Evolutionary conservation across 2,113 vertebrate species (phyloP).

Genomic region (Rattus norvegicus): DNA sequence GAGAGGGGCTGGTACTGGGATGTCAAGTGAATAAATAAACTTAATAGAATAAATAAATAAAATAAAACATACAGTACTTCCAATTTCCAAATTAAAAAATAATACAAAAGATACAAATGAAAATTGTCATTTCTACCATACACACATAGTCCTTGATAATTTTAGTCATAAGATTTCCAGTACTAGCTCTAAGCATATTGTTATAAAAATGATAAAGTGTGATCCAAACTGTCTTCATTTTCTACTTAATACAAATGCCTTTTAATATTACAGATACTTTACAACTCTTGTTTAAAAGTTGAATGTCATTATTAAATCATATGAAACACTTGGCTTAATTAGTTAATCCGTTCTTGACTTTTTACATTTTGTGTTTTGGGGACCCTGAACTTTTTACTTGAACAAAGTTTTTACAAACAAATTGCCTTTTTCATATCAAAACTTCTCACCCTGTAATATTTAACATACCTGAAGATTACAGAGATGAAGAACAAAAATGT

Average conservation of each 20-base stretch:
- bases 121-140: not conserved
- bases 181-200: not conserved
- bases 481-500: not conserved
- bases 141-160: not conserved
- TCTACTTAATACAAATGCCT: slow-evolving; percentile 10
- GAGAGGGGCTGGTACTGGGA: no score
- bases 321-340: slow-evolving; percentile 18
- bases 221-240: not conserved
- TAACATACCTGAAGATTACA: slow-evolving; percentile 1
- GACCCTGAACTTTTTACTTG: not conserved
- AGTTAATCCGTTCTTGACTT: not conserved
- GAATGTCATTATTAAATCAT: not conserved
- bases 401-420: not conserved
- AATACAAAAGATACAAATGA: not conserved
- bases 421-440: not conserved
- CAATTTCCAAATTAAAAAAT: slow-evolving; percentile 28
- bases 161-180: not conserved
- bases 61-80: not conserved
- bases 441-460: not conserved
- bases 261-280: not conserved
- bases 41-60: no score
- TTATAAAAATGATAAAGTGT: not conserved
- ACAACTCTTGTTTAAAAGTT: not conserved
- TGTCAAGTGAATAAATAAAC: no score
- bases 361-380: not conserved